These are phyloP conservation scores for Nebria salina DNA, from an alignment of 2,888 invertebrate species.

Conservation along the genomic window DNA sequence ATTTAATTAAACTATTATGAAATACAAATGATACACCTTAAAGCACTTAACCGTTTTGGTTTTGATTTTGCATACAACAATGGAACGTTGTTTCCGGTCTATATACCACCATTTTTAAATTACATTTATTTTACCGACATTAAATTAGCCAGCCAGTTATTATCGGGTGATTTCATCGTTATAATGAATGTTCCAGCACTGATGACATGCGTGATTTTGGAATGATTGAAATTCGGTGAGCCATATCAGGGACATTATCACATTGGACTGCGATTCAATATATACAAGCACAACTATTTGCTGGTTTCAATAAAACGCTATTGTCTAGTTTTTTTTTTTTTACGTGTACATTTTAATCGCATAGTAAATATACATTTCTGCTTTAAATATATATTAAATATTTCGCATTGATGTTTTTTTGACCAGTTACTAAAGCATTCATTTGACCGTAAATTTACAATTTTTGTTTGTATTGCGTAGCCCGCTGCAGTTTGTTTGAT, in stretches of 20 bases:
- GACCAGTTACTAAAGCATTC: neutral
- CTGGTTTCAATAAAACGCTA: too few species aligned
- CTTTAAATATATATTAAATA: neutral
- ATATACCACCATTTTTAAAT: too few species aligned
- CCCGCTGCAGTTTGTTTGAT: neutral
- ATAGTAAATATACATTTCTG: too few species aligned
- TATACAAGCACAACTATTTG: neutral
- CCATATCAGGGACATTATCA: neutral
- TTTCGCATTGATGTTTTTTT: neutral
- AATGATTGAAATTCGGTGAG: neutral
- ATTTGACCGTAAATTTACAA: neutral
- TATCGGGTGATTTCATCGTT: neutral
- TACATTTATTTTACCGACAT: too few species aligned
- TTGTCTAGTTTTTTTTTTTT: too few species aligned
- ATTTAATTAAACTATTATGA: too few species aligned
- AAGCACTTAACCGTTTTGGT: too few species aligned
- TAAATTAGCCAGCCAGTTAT: neutral
- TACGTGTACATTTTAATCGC: too few species aligned
- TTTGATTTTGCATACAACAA: too few species aligned
- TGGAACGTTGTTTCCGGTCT: too few species aligned
- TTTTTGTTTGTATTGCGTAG: neutral
- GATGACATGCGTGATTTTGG: neutral
- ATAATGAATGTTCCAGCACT: neutral
- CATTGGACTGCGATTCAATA: neutral
- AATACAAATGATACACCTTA: too few species aligned